These are phyloP conservation scores for Ceratosolen fusciceps DNA, from an alignment of 1,140 invertebrate genomes.

Conservation along the genomic window DNA sequence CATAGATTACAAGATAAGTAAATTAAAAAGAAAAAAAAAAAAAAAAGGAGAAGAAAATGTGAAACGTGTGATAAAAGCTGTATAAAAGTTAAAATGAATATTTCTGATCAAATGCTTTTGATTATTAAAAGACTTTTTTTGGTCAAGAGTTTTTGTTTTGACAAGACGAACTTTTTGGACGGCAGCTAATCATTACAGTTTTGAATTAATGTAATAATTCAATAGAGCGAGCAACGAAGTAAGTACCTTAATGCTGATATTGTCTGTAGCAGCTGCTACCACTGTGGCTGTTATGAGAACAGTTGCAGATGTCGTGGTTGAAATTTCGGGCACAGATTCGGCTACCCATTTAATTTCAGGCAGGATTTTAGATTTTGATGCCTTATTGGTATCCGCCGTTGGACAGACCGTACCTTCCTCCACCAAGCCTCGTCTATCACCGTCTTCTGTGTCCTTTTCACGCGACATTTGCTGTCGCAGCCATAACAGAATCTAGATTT, in stretches of 20 bases:
- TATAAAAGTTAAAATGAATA: too few species aligned
- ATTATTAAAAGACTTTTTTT: too few species aligned
- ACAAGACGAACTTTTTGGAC: too few species aligned
- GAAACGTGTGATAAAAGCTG: too few species aligned
- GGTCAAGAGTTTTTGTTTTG: too few species aligned
- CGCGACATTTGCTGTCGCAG: conserved; percentile 72
- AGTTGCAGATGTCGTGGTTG: conserved; percentile 9
- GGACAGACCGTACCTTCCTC: conserved; percentile 64
- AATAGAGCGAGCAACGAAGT: too few species aligned
- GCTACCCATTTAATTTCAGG: conserved; percentile 68
- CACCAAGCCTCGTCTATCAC: conserved; percentile 67
- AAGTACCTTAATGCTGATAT: conserved; percentile 24
- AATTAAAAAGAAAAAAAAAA: too few species aligned
- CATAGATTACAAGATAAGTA: too few species aligned
- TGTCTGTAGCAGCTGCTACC: not conserved
- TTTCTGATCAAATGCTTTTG: too few species aligned
- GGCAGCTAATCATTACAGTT: too few species aligned
- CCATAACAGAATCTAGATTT: conserved; percentile 69
- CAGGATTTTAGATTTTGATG: conserved; percentile 58
- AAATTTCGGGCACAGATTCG: conserved; percentile 57
- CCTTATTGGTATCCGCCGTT: conserved; percentile 59
- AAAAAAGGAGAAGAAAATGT: too few species aligned
- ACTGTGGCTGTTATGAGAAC: conserved; percentile 14
- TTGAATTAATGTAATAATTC: too few species aligned
- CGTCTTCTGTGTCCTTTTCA: conserved; percentile 69